Percentiles rank a stretch among this genome's conserved stretches.
Evolutionary conservation across 2,888 invertebrate species (phyloP).

Genomic region (Panzeria rudis): DNA sequence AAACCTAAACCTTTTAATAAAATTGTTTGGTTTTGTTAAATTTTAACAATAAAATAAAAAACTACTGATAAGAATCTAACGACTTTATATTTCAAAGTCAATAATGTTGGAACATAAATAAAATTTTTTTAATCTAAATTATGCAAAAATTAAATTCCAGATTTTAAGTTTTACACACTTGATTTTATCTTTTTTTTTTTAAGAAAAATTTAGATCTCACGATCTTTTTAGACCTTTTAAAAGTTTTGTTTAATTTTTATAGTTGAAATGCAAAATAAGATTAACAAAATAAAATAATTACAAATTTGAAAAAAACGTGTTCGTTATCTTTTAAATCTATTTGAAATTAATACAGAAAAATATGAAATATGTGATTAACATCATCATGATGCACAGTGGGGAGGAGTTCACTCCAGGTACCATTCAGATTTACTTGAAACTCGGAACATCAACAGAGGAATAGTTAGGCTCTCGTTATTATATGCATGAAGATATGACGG

Average conservation of each 20-base stretch:
- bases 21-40: neutral
- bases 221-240: conserved; percentile 12
- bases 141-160: conserved; percentile 2
- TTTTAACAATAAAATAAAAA: conserved; percentile 43
- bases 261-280: neutral
- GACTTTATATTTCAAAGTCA: conserved; percentile 32
- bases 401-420: too few species aligned
- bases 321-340: conserved; percentile 25
- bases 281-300: neutral
- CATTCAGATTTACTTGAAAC: too few species aligned
- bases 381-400: conserved; percentile 17
- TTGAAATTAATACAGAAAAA: conserved; percentile 37
- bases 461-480: too few species aligned
- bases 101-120: conserved; percentile 35
- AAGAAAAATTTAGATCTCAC: conserved; percentile 5
- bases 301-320: conserved; percentile 4
- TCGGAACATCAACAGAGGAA: too few species aligned
- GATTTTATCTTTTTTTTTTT: neutral
- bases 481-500: too few species aligned
- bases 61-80: conserved; percentile 41
- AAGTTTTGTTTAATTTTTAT: conserved; percentile 19
- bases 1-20: neutral
- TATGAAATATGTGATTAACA: conserved; percentile 31
- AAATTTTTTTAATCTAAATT: conserved; percentile 24
- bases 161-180: neutral